Percentiles rank a stretch among this genome's conserved stretches.
Evolutionary conservation across 2,888 invertebrate species (phyloP).

Genomic region (Zaprionus bogoriensis): DNA sequence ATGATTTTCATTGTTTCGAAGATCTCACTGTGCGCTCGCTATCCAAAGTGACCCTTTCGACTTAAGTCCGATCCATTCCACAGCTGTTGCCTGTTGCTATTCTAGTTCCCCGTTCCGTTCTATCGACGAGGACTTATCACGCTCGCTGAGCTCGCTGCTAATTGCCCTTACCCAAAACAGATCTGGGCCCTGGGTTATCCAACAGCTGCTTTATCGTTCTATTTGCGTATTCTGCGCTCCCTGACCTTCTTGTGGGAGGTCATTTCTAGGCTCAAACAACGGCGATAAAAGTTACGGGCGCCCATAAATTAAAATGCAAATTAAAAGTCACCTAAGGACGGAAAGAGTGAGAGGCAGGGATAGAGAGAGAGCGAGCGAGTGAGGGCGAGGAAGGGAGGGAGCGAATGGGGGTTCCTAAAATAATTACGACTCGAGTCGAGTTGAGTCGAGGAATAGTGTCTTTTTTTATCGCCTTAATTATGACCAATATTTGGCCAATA

Average conservation of each 20-base stretch:
- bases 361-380: neutral
- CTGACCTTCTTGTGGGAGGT: slow-evolving; percentile 17
- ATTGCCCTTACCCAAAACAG: slow-evolving; percentile 23
- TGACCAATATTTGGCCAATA: slow-evolving; percentile 69
- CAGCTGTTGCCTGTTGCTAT: neutral
- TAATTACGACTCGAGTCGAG: slow-evolving; percentile 30
- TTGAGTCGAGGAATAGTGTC: neutral
- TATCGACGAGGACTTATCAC: neutral
- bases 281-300: slow-evolving; percentile 68
- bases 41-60: neutral
- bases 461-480: slow-evolving; percentile 63
- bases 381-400: neutral
- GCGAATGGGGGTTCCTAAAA: neutral
- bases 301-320: slow-evolving; percentile 74
- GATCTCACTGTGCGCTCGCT: neutral
- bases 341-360: neutral
- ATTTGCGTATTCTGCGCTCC: slow-evolving; percentile 24
- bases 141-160: slow-evolving; percentile 50
- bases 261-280: slow-evolving; percentile 12
- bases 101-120: neutral
- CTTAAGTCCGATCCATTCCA: neutral
- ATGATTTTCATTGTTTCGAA: neutral
- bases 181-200: slow-evolving; percentile 25
- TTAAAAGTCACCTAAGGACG: slow-evolving; percentile 51
- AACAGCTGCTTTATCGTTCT: slow-evolving; percentile 51